These are phyloP conservation scores for Pithys albifrons DNA, from an alignment of 2,113 vertebrate genomes.

Conservation along the genomic window DNA sequence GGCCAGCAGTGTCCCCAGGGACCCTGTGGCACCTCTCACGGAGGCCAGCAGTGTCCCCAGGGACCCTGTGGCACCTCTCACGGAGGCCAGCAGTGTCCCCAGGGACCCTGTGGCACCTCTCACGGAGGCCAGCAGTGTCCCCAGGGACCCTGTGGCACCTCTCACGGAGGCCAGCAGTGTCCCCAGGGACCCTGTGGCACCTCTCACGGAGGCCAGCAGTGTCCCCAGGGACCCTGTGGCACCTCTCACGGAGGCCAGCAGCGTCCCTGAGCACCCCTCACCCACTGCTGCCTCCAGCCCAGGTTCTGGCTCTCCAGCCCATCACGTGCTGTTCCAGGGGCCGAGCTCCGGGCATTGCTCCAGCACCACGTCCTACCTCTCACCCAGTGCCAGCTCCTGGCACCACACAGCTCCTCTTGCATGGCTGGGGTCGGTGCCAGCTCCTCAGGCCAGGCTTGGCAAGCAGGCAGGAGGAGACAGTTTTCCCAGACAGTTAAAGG, in stretches of 20 bases:
- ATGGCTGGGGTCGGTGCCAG: neutral
- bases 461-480: neutral
- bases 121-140: neutral
- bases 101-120: neutral
- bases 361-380: neutral
- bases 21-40: neutral
- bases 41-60: neutral
- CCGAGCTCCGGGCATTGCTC: neutral
- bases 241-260: neutral
- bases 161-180: neutral
- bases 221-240: neutral
- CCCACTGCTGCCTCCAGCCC: neutral
- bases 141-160: neutral
- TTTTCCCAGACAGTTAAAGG: neutral
- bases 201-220: neutral
- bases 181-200: neutral
- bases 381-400: conserved; percentile 7
- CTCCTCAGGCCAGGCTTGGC: neutral
- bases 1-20: neutral
- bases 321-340: neutral
- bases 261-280: neutral
- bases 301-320: neutral
- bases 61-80: neutral
- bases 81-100: neutral
- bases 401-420: neutral